Percentiles rank a stretch among this genome's conserved stretches.
These are phyloP conservation scores for Prolemur simus DNA, from an alignment of 2,113 vertebrate species.

Conservation along the genomic window DNA sequence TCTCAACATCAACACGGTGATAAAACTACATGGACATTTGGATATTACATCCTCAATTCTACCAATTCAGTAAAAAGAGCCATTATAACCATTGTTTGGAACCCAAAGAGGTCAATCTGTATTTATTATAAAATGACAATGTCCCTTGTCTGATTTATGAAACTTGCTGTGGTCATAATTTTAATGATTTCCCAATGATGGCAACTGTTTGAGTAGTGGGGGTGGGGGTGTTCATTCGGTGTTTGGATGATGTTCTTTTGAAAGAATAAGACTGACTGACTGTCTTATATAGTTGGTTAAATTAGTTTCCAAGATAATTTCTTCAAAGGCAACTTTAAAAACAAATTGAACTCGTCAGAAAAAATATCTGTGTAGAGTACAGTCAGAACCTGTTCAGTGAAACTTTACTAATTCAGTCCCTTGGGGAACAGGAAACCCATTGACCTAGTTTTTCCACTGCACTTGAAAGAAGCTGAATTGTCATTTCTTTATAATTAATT, in stretches of 20 bases:
- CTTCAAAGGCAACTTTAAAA: neutral
- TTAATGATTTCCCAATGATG: neutral
- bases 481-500: constrained; percentile 36
- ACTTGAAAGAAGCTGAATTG: neutral
- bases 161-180: neutral
- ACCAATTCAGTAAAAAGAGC: neutral
- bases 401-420: neutral
- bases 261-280: neutral
- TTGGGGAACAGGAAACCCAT: neutral
- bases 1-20: neutral
- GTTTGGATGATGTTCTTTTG: neutral
- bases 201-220: neutral
- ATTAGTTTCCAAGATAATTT: neutral
- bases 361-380: neutral
- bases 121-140: neutral
- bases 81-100: neutral
- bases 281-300: neutral
- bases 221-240: accelerated
- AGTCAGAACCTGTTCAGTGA: neutral
- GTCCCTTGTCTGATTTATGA: neutral
- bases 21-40: neutral
- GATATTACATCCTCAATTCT: neutral
- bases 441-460: constrained; percentile 1
- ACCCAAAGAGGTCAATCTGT: neutral
- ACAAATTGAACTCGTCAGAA: neutral